A percentile compares a stretch with the other conserved stretches of the same genome.
Evolutionary conservation across 2,797 vertebrate genomes (phyloP).

Genomic region (Apogon talboti): DNA sequence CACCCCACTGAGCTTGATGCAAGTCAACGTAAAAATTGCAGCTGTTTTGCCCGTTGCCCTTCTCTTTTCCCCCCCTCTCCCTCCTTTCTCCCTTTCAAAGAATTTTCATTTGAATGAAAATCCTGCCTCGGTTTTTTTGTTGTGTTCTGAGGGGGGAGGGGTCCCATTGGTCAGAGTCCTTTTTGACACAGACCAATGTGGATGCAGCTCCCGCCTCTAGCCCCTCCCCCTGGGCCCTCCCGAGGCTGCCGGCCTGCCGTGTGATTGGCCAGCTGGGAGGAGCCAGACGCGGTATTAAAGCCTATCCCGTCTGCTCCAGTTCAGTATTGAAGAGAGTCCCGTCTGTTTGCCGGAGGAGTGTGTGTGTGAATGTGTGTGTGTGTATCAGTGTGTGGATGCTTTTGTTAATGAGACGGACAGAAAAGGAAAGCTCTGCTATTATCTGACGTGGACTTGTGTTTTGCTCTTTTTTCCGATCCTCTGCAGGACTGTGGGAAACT

Average conservation of each 20-base stretch:
- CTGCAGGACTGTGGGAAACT: conserved; percentile 46
- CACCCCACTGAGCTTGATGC: conserved; percentile 73
- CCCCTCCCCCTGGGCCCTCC: conserved; percentile 54
- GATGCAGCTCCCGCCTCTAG: conserved; percentile 41
- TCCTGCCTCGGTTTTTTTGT: conserved; percentile 81
- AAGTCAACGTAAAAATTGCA: conserved; percentile 81
- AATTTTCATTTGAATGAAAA: conserved; percentile 87
- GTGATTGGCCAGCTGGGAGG: conserved; percentile 81
- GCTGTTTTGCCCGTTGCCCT: conserved; percentile 72
- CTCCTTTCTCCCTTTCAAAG: conserved; percentile 78
- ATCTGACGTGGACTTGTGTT: conserved; percentile 54
- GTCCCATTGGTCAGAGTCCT: conserved; percentile 75
- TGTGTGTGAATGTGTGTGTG: conserved; percentile 27
- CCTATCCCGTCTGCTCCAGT: conserved; percentile 75
- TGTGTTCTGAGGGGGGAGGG: conserved; percentile 75
- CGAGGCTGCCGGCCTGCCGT: conserved; percentile 41
- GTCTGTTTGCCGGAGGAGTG: conserved; percentile 41
- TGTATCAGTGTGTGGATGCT: conserved; percentile 42
- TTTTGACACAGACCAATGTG: conserved; percentile 73
- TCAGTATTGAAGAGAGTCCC: conserved; percentile 71
- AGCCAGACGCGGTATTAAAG: conserved; percentile 79
- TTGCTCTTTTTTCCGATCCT: conserved; percentile 39
- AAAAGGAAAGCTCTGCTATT: conserved; percentile 18
- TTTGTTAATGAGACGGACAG: conserved; percentile 46
- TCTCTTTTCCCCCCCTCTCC: conserved; percentile 21